These are phyloP conservation scores for Petrocephalus zakoni DNA, from an alignment of 2,113 vertebrate species.

Conservation along the genomic window DNA sequence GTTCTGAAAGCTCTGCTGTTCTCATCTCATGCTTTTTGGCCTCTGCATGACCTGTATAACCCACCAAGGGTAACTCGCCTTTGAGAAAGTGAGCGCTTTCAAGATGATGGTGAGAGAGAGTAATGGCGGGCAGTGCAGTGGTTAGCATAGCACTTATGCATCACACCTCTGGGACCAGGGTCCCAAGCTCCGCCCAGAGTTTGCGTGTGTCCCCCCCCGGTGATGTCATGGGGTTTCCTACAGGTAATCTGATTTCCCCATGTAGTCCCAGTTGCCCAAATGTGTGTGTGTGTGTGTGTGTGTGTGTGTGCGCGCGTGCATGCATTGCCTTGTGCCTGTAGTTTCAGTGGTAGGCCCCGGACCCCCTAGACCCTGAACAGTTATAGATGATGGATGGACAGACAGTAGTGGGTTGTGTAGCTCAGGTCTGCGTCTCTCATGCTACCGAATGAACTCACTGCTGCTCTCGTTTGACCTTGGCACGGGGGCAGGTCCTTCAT, in stretches of 20 bases:
- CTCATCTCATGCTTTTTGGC: background rate
- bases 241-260: background rate
- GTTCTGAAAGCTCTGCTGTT: background rate
- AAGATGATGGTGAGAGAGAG: background rate
- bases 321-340: background rate
- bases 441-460: background rate
- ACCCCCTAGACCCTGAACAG: background rate
- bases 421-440: background rate
- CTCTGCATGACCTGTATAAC: background rate
- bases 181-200: background rate
- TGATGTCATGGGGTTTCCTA: background rate
- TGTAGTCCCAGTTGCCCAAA: background rate
- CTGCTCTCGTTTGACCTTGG: background rate
- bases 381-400: background rate
- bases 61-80: background rate
- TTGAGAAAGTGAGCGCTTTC: background rate
- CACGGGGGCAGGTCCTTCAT: conserved; percentile 66
- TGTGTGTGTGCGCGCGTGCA: background rate
- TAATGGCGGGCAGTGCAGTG: background rate
- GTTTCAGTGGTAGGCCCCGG: background rate
- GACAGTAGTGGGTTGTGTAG: background rate
- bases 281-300: background rate
- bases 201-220: background rate
- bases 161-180: background rate
- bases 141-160: background rate